Base-by-base conservation (phyloP, 2,888 invertebrate genomes). In the Rosalia funebris region DNA sequence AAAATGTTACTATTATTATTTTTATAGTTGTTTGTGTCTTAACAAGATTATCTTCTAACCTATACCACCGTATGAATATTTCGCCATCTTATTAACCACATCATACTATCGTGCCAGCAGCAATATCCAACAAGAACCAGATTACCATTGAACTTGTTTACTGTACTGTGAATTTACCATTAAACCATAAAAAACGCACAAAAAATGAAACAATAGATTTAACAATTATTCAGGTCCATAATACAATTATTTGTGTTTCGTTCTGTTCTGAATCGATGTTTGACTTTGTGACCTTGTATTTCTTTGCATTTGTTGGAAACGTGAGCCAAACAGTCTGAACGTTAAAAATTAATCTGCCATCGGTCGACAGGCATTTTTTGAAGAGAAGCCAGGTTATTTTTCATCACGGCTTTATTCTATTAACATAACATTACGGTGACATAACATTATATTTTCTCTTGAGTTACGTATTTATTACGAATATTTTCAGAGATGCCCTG, bases 261-360 rank as follows among this genome's bases (percentile, higher is more conserved):
- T 34, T 34, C 34, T 34, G 34, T 34, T 34, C 34, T 34, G 34
- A 34, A 34, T 34, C 34, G 10, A n/a, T 34, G 34, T 34, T 34
- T 34, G 34, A 34, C 34, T n/a, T n/a, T 34, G 2, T 34, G 34
- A 2, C 34, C 34, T 34, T 34, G 34, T 34, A 11, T 34, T 34
- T 34, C 2, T 34, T 34, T 34, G 2, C 10, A 34, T 10, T 34
- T 10, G 20, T 5, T 45, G 11, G 17, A 42, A 20, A 19, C 20
- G 17, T 25, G 14, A 45, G 45, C 45, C 45, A 45, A 45, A 17
- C 45, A 45, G 45, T 45, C 45, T 45, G 10, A 15, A 3, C 11
- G 2, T 12, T 45, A 45, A 31, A 14, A 44, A n/a, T 3, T 25
- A 25, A 7, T 5, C 25, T 25, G 4, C 25, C 3, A 25, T 25